Evolutionary conservation across 2,888 invertebrate genomes (phyloP), one percentile per base, ranked within the genome.

Genomic region (Dolomedes plantarius): DNA sequence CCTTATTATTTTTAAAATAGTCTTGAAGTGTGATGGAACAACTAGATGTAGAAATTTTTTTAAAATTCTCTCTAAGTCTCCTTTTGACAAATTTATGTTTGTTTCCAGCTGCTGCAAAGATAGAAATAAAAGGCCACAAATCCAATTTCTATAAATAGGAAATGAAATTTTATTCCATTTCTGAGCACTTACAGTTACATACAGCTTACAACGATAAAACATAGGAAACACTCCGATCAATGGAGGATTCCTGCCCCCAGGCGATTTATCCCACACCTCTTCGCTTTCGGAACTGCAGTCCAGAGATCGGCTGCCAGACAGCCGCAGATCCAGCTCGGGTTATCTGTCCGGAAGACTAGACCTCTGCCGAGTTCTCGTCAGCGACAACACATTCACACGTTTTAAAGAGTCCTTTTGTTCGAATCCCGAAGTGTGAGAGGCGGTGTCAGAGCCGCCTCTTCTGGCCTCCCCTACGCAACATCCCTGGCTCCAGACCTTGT

Each of bases 291-390:
- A 77, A 50, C 56, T 9, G 28, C 41, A 28, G 32, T 36, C 41
- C 41, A 39, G 32, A 72, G 76, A 67, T 56, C 56, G 73, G 72
- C 31, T 56, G 67, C 62, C 69, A 74, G 69, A 62, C 36, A 73
- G 77, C 77, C 77, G 67, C 39, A 85, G 83, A 85, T 56, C 83
- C 83, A 85, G 83, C 83, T 77, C 67, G 83, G 77, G 46, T n/a
- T 71, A 36, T 67, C 62, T 72, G 50, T 56, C 56, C 23, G 56
- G 56, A 23, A 6, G 23, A 19, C 5, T 56, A 23, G 56, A 56
- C 56, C 56, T 56, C 23, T 56, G 56, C 23, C 11, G 23, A 56
- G 56, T 56, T 56, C 56, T 19, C 6, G 56, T 46, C 46, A 13
- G 23, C 23, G 23, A 6, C 23, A 56, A 56, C 56, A 56, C 16